Conservation (phyloP, 2,888 invertebrate genomes). For the Leptopilina myrica region DNA sequence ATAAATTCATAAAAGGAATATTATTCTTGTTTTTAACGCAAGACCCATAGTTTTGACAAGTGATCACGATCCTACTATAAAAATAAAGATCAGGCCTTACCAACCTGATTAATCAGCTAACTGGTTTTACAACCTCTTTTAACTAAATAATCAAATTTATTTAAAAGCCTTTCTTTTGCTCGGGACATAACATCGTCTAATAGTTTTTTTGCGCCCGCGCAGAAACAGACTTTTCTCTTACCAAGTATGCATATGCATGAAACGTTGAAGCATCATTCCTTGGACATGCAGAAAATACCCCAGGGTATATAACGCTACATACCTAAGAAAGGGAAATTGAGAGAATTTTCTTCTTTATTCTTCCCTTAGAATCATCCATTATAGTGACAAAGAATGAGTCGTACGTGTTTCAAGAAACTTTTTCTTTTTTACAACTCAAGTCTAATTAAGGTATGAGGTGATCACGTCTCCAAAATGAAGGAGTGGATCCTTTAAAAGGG, state of each 20-base stretch:
- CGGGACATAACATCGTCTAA: not conserved
- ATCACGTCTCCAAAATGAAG: slow-evolving; percentile 30
- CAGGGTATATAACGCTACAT: slow-evolving; percentile 15
- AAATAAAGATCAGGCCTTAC: too few species aligned
- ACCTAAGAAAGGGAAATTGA: slow-evolving; percentile 22
- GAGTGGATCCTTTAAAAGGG: slow-evolving; percentile 11
- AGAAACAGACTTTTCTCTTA: not conserved
- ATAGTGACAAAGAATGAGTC: slow-evolving; percentile 23
- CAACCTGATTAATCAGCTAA: too few species aligned
- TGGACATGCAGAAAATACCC: slow-evolving; percentile 8
- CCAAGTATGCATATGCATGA: not conserved
- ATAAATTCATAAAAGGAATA: too few species aligned
- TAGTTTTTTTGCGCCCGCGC: not conserved
- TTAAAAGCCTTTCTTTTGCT: not conserved
- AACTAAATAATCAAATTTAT: too few species aligned
- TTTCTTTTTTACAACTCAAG: slow-evolving; percentile 6
- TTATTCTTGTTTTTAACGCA: too few species aligned
- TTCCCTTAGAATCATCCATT: slow-evolving; percentile 7
- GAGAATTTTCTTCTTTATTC: slow-evolving; percentile 15
- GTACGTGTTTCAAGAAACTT: slow-evolving; percentile 32
- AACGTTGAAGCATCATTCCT: slow-evolving; percentile 10
- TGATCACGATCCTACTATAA: too few species aligned
- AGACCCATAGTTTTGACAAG: too few species aligned
- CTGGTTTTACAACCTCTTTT: too few species aligned
- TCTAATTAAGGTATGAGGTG: slow-evolving; percentile 29